Base-by-base conservation (phyloP, 1,140 invertebrate genomes). In the Drosophila kanapiae region DNA sequence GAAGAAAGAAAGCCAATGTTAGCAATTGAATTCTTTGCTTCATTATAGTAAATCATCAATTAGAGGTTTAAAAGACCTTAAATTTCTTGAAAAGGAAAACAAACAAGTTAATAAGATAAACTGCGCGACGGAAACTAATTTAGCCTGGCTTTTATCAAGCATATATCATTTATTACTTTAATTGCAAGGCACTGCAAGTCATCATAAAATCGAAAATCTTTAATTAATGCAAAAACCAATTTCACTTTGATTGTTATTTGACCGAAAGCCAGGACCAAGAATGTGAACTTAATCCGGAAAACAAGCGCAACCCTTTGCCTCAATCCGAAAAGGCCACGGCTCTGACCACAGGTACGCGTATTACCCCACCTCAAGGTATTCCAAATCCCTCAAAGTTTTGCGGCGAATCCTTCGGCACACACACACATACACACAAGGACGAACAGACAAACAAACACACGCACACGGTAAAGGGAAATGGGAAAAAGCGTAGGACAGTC, bases 351-450 rank as follows among this genome's bases (percentile, higher is more conserved):
- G 68, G 67, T 72, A 60, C 68, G 56, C 68, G 67, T 72, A 59
- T 58, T 72, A 45, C 54, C 42, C 67, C 43, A 49, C 53, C 68
- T 67, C 54, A 72, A 72, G 70, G 43, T 72, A 74, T 43, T 37
- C 31, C 31, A 51, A 72, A 72, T 72, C 69, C 69, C 54, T 72
- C 53, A 72, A 74, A 74, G 68, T 74, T 74, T 35, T 60, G 68
- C 37, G 53, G 68, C 54, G 51, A 72, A 72, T 71, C 67, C 69
- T 58, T 72, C 13, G 14, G 67, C 40, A 62, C 33, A 67, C 58
- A 48, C 16, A 72, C 35, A 35, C 18, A 47, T 13, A 2, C 35
- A 23, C 64, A 67, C 33, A 29, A 58, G 37, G 37, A 58, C 61
- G 23, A 33, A 16, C 27, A 56, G 23, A 11, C 61, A 59, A 35